These are phyloP conservation scores for Tenthredo distinguenda DNA, from an alignment of 2,888 invertebrate species.

Conservation along the genomic window DNA sequence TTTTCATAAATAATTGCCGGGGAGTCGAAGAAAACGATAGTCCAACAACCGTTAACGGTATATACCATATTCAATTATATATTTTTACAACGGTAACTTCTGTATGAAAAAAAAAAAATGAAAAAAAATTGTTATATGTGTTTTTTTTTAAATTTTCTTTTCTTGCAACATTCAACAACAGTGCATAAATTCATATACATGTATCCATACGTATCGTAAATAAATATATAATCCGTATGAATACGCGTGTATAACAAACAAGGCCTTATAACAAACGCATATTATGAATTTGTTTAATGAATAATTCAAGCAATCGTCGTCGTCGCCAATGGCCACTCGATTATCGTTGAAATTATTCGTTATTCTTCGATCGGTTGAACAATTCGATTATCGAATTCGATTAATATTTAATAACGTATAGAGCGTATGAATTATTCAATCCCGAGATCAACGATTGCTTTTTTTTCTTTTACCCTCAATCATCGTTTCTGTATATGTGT, in stretches of 20 bases:
- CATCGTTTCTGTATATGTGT: background rate
- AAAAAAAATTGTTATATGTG: background rate
- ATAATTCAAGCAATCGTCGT: background rate
- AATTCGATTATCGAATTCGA: background rate
- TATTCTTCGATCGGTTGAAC: background rate
- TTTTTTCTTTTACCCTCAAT: background rate
- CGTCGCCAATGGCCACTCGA: background rate
- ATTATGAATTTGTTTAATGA: background rate
- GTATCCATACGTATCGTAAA: background rate
- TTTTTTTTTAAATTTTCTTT: background rate
- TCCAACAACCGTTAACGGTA: background rate
- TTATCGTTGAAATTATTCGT: too few relatives aligned
- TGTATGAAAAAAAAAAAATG: background rate
- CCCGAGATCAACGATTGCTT: background rate
- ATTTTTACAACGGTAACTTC: background rate
- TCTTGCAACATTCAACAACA: background rate
- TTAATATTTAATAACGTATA: background rate
- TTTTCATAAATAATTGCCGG: background rate
- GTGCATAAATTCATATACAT: background rate
- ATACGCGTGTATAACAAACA: background rate
- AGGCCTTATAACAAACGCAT: background rate
- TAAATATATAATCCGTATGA: background rate
- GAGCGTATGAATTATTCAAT: background rate
- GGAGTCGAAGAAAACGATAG: background rate
- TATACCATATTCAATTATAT: background rate